phyloP scores from a whole-genome alignment of 2,113 vertebrate genomes.

The Thymallus thymallus region DNA sequence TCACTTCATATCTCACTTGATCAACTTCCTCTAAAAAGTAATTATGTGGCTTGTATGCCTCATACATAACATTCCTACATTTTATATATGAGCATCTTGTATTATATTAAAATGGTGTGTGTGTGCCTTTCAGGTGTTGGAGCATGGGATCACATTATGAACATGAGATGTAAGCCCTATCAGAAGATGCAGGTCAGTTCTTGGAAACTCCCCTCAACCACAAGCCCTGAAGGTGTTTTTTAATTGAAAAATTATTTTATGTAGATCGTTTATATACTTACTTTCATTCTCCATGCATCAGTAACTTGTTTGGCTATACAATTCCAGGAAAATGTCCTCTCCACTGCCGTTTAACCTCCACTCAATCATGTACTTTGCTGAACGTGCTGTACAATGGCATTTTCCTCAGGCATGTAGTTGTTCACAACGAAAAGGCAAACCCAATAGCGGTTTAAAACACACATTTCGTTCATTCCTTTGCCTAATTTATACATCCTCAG shows the following conservation, averaged over 20 bases:
- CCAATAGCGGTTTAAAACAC: slow-evolving; percentile 46
- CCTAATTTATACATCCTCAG: slow-evolving; percentile 37
- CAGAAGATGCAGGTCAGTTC: slow-evolving; percentile 90
- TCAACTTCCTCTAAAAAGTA: background rate
- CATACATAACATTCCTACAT: background rate
- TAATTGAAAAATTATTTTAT: background rate
- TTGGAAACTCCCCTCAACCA: background rate
- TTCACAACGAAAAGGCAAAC: slow-evolving; percentile 56
- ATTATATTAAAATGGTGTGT: background rate
- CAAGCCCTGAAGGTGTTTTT: background rate
- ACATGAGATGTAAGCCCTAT: slow-evolving; percentile 86
- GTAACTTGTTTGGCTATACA: slow-evolving; percentile 28
- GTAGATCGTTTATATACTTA: slow-evolving; percentile 47
- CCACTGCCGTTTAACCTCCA: slow-evolving; percentile 39
- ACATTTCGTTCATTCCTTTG: slow-evolving; percentile 57
- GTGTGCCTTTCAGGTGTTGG: slow-evolving; percentile 81
- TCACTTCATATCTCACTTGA: background rate
- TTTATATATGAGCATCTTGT: background rate
- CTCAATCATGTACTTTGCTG: slow-evolving; percentile 54
- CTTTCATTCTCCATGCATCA: slow-evolving; percentile 51
- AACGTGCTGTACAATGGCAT: slow-evolving; percentile 51
- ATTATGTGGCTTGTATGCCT: background rate
- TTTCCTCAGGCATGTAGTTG: slow-evolving; percentile 50
- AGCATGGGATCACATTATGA: slow-evolving; percentile 89
- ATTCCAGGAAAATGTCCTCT: slow-evolving; percentile 56